Base-by-base conservation (phyloP, 1,140 invertebrate genomes). In the Cotesia chilonis region DNA sequence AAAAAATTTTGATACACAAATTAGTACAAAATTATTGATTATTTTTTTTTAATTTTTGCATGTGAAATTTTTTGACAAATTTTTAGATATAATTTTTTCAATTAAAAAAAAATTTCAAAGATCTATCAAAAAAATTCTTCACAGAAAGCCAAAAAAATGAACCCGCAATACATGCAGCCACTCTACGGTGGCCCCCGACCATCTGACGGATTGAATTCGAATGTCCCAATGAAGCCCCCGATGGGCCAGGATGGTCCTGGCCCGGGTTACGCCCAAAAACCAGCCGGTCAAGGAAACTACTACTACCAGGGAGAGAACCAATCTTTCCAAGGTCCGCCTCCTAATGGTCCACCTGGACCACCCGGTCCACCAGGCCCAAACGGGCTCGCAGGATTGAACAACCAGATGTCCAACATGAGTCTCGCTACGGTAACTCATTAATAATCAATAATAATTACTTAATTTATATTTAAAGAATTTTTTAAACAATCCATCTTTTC, bases 81-180 rank as follows among this genome's bases (percentile, higher is more conserved):
- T 28, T 28, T 28, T 2, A 28, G 2, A 28, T 2, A 2, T 28
- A 28, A 28, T 28, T 28, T 28, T 28, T 3, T 28, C 2, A 28
- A 28, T 28, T 28, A 28, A 28, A 28, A 28, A 28, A 28, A 28
- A 28, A 28, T 28, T 28, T 28, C 3, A 2, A 28, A 28, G 1
- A 28, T 28, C 2, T 2, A 28, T 28, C 0, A 28, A 28, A 2
- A 28, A 28, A 28, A 28, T 28, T 28, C 3, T 63, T 51, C 37
- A 64, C 36, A 68, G 73, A 28, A 28, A 28, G 28, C 28, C 70
- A 60, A 37, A 75, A 80, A 76, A 63, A 84, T 84, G 81, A 82
- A 85, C 79, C 80, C 82, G 12, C 80, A 83, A 70, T 82, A 81
- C 61, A 76, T 83, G 74, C 80, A 79, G 47, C 73, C 79, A 52